Percentiles rank a stretch among this genome's conserved stretches.
Conservation (phyloP, 2,888 invertebrate genomes). For the Tachina fera region DNA sequence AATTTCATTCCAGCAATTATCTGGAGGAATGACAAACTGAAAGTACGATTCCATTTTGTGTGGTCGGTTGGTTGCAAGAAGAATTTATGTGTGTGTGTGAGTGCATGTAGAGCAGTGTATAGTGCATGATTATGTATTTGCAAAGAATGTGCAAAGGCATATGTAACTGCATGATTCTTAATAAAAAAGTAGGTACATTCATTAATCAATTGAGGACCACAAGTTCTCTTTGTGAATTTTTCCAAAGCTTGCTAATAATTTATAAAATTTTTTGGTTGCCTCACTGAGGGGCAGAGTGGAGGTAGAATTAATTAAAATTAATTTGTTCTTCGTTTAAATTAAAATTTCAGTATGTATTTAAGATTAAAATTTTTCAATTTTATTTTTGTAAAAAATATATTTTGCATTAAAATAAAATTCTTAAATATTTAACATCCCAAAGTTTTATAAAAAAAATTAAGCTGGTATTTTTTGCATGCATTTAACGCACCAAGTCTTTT, state of each 20-base stretch:
- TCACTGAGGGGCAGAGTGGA: no score
- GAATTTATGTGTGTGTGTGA: background rate
- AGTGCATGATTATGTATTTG: background rate
- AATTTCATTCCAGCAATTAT: constrained; percentile 50
- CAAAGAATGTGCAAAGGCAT: constrained; percentile 18
- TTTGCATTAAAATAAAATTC: background rate
- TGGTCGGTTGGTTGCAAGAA: background rate
- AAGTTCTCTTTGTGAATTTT: no score
- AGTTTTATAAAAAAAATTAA: background rate
- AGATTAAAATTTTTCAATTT: no score
- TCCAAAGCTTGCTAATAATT: no score
- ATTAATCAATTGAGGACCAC: constrained; percentile 4
- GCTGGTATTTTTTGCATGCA: background rate
- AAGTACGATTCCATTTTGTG: background rate
- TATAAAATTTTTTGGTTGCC: no score
- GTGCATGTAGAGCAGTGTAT: background rate
- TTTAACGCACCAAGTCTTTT: background rate
- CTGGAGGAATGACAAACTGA: constrained; percentile 40
- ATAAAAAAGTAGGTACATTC: background rate
- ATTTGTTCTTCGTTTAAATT: no score
- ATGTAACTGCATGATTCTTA: constrained; percentile 43
- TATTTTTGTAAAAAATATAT: no score
- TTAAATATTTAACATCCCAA: background rate
- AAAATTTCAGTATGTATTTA: no score
- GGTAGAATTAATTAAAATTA: no score